Conservation (phyloP, 2,888 invertebrate species). For the Nephrotoma guestfalica region DNA sequence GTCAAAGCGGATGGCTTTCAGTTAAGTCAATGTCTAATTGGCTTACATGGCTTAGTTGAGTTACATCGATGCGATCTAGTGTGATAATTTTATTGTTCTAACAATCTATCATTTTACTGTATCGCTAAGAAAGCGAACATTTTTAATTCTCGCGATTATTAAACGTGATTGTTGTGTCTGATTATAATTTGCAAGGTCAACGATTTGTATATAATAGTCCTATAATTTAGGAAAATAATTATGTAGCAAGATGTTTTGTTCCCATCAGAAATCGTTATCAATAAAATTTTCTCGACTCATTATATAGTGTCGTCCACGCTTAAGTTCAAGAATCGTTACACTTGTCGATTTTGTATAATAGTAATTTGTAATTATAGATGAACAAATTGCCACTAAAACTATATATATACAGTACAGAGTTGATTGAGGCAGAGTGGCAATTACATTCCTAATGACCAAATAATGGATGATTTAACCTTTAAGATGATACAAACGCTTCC, state of each 20-base stretch:
- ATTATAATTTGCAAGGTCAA: neutral
- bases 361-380: neutral
- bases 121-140: neutral
- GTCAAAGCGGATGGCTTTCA: too few species aligned
- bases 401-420: too few species aligned
- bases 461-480: neutral
- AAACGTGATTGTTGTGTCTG: neutral
- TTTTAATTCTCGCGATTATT: neutral
- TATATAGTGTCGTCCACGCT: neutral
- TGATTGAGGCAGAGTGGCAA: neutral
- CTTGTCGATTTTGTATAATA: neutral
- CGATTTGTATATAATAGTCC: neutral
- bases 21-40: neutral
- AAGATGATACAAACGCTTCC: neutral
- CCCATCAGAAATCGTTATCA: neutral
- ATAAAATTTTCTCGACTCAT: neutral
- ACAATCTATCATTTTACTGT: neutral
- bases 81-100: neutral
- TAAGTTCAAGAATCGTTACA: neutral
- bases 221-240: neutral
- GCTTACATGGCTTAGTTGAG: neutral
- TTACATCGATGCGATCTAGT: neutral
- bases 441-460: neutral
- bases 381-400: neutral
- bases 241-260: neutral